A percentile compares a stretch with the other conserved stretches of the same genome.
Conservation (phyloP, 2,797 vertebrate genomes). For the Denticeps clupeoides region DNA sequence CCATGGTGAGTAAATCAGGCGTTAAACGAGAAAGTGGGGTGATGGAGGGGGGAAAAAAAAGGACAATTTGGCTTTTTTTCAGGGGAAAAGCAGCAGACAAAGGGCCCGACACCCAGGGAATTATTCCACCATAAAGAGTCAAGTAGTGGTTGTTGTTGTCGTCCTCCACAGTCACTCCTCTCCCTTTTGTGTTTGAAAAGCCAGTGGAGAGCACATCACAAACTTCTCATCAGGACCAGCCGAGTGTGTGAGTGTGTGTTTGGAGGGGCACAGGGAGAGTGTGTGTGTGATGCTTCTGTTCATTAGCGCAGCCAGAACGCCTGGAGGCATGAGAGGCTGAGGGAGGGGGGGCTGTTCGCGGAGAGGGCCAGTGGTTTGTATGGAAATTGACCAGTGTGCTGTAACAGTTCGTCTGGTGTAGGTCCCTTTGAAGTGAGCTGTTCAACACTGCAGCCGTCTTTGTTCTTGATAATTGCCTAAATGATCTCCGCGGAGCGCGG, state of each 20-base stretch:
- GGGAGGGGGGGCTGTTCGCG: conserved; percentile 38
- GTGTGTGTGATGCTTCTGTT: conserved; percentile 48
- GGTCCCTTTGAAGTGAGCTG: conserved; percentile 71
- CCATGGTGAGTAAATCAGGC: neutral
- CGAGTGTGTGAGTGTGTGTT: conserved; percentile 18
- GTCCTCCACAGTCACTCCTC: neutral
- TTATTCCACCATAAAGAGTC: conserved; percentile 23
- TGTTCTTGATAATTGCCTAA: conserved; percentile 80
- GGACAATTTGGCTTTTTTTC: neutral
- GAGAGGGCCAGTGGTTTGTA: conserved; percentile 43
- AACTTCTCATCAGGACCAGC: conserved; percentile 52
- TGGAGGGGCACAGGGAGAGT: conserved; percentile 27
- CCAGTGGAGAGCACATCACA: conserved; percentile 30
- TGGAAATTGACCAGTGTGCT: conserved; percentile 74
- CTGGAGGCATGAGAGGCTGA: conserved; percentile 52
- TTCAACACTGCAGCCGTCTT: conserved; percentile 58
- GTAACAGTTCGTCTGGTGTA: conserved; percentile 61
- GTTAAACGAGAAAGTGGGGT: neutral
- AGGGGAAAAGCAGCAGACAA: conserved; percentile 12
- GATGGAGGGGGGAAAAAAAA: neutral
- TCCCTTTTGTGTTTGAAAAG: conserved; percentile 18
- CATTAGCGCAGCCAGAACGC: conserved; percentile 67
- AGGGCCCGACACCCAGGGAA: conserved; percentile 8
- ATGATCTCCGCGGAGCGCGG: conserved; percentile 66
- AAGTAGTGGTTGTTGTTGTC: conserved; percentile 17